phyloP scores from a whole-genome alignment of 2,113 vertebrate genomes.

The Xenus cinereus region DNA sequence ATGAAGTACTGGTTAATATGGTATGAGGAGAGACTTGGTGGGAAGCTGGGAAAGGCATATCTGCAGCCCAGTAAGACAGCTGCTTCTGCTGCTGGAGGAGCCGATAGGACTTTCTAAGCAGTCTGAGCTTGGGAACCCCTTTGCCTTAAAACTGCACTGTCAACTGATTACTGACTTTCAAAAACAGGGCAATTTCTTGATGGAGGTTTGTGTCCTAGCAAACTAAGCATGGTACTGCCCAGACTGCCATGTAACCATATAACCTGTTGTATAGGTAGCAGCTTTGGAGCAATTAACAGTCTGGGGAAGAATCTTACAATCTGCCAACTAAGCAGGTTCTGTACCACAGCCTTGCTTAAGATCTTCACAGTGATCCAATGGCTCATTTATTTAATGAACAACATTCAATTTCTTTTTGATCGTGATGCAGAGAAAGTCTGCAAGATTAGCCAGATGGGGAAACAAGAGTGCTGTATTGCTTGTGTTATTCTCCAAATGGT shows the following conservation, averaged over 20 bases:
- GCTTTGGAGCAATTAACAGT: neutral
- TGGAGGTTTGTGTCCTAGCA: neutral
- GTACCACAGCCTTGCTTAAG: neutral
- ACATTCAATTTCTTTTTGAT: neutral
- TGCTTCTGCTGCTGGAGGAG: neutral
- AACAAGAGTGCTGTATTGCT: neutral
- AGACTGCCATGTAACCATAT: rapidly evolving
- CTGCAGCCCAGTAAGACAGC: neutral
- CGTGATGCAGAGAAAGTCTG: neutral
- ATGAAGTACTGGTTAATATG: neutral
- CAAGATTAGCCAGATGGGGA: neutral
- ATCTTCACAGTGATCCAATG: neutral
- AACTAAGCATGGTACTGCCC: neutral
- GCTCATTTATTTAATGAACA: neutral
- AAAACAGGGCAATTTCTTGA: neutral
- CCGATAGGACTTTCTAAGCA: neutral
- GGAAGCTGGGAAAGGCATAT: neutral
- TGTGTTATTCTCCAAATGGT: slow-evolving; percentile 5
- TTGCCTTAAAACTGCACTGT: neutral
- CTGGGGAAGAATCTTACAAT: neutral
- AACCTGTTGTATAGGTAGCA: rapidly evolving
- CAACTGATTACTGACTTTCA: neutral
- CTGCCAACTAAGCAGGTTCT: neutral
- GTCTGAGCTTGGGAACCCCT: neutral
- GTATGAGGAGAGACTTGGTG: too few species aligned